Evolutionary conservation across 2,888 invertebrate species (phyloP).

Genomic region (Nomada flava): DNA sequence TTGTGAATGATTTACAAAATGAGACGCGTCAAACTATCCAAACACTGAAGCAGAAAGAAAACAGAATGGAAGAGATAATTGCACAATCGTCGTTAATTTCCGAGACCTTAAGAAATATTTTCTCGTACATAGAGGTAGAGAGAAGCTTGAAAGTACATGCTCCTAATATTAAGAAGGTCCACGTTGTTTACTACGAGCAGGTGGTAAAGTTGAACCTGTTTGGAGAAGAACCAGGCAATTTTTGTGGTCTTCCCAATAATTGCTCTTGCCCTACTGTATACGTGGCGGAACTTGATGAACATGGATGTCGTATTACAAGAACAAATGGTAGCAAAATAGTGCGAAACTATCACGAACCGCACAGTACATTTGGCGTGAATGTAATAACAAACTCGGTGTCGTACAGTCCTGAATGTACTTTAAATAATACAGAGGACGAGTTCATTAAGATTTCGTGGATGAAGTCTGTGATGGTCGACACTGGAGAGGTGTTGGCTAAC

Average conservation of each 20-base stretch:
- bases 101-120: slow-evolving; percentile 50
- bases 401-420: slow-evolving; percentile 63
- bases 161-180: slow-evolving; percentile 63
- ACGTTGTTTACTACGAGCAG: slow-evolving; percentile 49
- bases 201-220: slow-evolving; percentile 71
- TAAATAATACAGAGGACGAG: slow-evolving; percentile 47
- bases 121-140: slow-evolving; percentile 75
- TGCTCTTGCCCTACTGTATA: slow-evolving; percentile 74
- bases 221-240: slow-evolving; percentile 59
- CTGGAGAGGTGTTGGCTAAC: slow-evolving; percentile 7
- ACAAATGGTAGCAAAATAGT: slow-evolving; percentile 50
- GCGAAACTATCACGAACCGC: slow-evolving; percentile 68
- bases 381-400: slow-evolving; percentile 70
- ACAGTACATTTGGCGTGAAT: slow-evolving; percentile 64
- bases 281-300: slow-evolving; percentile 62
- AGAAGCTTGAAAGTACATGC: slow-evolving; percentile 61
- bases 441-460: slow-evolving; percentile 72
- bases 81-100: slow-evolving; percentile 24
- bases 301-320: slow-evolving; percentile 47
- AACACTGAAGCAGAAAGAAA: slow-evolving; percentile 41
- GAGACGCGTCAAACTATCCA: neutral
- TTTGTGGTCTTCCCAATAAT: slow-evolving; percentile 68
- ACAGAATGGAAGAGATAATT: slow-evolving; percentile 56
- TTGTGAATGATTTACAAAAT: slow-evolving; percentile 24
- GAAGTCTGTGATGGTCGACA: slow-evolving; percentile 23